Percentiles rank a stretch among this genome's conserved stretches.
Evolutionary conservation across 2,797 vertebrate species (phyloP).

Genomic region (Micromesistius poutassou): DNA sequence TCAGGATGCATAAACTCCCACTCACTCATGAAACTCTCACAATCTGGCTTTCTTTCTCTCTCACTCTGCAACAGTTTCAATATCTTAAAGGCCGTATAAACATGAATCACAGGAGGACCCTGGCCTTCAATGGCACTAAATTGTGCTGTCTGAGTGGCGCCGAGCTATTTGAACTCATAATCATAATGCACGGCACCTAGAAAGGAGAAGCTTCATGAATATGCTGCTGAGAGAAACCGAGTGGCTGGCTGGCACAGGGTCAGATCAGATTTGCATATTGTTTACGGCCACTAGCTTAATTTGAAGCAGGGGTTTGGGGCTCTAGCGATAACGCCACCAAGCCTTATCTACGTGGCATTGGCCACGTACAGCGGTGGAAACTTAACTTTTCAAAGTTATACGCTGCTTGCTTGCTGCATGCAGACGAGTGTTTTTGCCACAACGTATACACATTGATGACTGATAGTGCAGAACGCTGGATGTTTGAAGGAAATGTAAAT

Average conservation of each 20-base stretch:
- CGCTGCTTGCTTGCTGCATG: slow-evolving; percentile 28
- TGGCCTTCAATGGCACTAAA: slow-evolving; percentile 48
- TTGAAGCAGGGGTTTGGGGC: slow-evolving; percentile 50
- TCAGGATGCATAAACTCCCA: slow-evolving; percentile 32
- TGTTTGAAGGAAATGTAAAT: not conserved
- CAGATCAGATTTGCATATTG: slow-evolving; percentile 63
- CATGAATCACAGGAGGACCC: slow-evolving; percentile 54
- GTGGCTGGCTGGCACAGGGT: slow-evolving; percentile 59
- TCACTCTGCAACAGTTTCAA: slow-evolving; percentile 27
- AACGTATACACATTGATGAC: not conserved
- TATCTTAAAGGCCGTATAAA: slow-evolving; percentile 49
- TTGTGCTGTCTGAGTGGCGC: slow-evolving; percentile 18
- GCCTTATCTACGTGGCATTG: slow-evolving; percentile 44
- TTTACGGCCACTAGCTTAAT: slow-evolving; percentile 61
- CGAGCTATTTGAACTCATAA: slow-evolving; percentile 57
- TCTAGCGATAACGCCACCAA: slow-evolving; percentile 26
- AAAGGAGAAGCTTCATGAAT: slow-evolving; percentile 54
- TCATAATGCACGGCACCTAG: slow-evolving; percentile 49
- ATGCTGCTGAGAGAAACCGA: slow-evolving; percentile 40
- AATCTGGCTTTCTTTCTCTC: slow-evolving; percentile 4
- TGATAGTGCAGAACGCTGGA: not conserved
- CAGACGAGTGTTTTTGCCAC: slow-evolving; percentile 11
- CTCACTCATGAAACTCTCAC: slow-evolving; percentile 29
- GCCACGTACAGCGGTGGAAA: slow-evolving; percentile 34
- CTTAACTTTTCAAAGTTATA: slow-evolving; percentile 50